These are phyloP conservation scores for Melanogrammus aeglefinus DNA, from an alignment of 2,797 vertebrate species.

Conservation along the genomic window DNA sequence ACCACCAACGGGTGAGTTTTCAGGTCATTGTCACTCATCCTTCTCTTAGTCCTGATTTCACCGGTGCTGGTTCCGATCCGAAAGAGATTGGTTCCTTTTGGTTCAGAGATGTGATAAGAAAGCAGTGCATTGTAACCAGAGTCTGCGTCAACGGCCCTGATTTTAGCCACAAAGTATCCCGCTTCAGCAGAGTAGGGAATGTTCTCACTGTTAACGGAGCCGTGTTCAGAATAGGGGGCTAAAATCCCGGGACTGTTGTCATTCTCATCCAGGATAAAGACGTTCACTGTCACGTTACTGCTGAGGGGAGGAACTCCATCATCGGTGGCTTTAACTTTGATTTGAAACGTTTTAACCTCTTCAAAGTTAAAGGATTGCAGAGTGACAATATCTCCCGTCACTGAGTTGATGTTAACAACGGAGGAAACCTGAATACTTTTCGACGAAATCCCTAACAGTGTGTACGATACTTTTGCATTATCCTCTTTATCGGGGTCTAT, in stretches of 20 bases:
- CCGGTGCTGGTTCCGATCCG: too few species aligned
- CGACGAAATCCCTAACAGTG: constrained; percentile 53
- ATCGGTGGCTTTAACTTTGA: constrained; percentile 81
- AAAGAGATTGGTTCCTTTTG: too few species aligned
- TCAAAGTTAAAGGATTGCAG: constrained; percentile 84
- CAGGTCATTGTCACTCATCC: too few species aligned
- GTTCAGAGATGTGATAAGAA: too few species aligned
- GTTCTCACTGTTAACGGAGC: constrained; percentile 44
- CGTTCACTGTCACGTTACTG: constrained; percentile 76
- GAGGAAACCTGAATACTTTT: constrained; percentile 68
- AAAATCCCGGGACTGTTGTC: constrained; percentile 61
- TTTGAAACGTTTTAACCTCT: constrained; percentile 77
- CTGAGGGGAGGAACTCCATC: constrained; percentile 74
- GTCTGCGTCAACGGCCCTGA: too few species aligned
- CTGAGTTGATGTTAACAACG: constrained; percentile 66
- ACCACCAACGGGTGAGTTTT: too few species aligned
- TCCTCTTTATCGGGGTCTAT: constrained; percentile 67
- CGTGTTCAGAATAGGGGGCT: constrained; percentile 54
- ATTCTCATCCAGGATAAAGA: constrained; percentile 69
- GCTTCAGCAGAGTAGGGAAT: constrained; percentile 50
- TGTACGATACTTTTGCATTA: constrained; percentile 78
- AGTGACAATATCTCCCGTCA: constrained; percentile 78
- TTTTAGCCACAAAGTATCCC: constrained; percentile 53
- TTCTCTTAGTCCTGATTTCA: too few species aligned
- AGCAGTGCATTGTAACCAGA: too few species aligned